Percentiles rank a stretch among this genome's conserved stretches.
phyloP scores from a whole-genome alignment of 2,888 invertebrate species.

The Tipula helvola region DNA sequence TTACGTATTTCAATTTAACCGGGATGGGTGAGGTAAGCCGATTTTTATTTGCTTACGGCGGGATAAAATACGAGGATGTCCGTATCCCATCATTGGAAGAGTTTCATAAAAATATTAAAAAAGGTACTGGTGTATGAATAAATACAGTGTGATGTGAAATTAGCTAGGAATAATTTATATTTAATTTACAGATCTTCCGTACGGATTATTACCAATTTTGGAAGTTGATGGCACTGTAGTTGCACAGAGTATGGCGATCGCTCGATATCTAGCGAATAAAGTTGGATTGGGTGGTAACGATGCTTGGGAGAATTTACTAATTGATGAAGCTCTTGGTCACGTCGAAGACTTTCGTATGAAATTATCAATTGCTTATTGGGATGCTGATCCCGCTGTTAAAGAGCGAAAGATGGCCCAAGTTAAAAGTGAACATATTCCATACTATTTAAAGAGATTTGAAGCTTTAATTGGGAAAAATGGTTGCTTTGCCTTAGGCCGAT shows the following conservation, averaged over 20 bases:
- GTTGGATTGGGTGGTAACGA: neutral
- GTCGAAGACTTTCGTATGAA: neutral
- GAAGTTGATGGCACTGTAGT: neutral
- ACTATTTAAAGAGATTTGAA: neutral
- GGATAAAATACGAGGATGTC: slow-evolving; percentile 46
- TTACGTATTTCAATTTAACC: slow-evolving; percentile 44
- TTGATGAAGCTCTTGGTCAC: neutral
- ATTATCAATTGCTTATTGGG: neutral
- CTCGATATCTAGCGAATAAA: neutral
- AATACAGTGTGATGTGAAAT: neutral
- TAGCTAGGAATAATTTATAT: no score
- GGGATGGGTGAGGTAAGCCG: slow-evolving; percentile 50
- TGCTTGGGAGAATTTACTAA: neutral
- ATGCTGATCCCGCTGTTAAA: neutral
- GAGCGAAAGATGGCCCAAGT: neutral
- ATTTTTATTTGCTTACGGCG: slow-evolving; percentile 47
- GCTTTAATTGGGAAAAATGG: neutral
- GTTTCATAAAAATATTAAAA: neutral
- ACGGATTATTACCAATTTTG: neutral
- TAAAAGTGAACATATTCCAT: neutral
- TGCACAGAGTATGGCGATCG: neutral
- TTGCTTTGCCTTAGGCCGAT: neutral
- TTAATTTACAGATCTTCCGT: neutral
- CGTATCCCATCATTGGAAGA: slow-evolving; percentile 39
- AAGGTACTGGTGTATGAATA: neutral